A percentile compares a stretch with the other conserved stretches of the same genome.
Conservation (phyloP, 2,113 vertebrate genomes). For the Machaerirhynchus nigripectus region DNA sequence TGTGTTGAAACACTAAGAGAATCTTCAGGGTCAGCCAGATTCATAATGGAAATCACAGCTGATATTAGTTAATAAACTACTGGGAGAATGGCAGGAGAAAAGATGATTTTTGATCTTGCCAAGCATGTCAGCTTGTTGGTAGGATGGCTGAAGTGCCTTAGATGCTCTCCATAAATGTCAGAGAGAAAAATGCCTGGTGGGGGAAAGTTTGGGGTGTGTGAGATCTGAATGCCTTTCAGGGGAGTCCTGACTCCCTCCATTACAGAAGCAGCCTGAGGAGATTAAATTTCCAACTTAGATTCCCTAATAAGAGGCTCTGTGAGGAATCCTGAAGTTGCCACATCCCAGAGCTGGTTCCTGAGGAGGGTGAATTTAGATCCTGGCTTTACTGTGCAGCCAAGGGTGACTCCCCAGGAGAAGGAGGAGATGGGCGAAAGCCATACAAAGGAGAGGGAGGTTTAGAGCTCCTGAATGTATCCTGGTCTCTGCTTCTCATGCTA, state of each 20-base stretch:
- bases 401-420: not conserved
- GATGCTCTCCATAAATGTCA: not conserved
- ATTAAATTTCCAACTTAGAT: not conserved
- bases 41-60: not conserved
- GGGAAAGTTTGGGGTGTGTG: not conserved
- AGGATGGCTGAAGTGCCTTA: not conserved
- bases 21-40: not conserved
- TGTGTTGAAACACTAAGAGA: not conserved
- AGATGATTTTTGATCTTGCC: not conserved
- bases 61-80: not conserved
- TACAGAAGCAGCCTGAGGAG: not conserved
- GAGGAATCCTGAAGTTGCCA: not conserved
- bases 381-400: rapidly evolving
- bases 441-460: not conserved
- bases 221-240: not conserved
- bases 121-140: not conserved
- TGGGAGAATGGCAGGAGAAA: not conserved
- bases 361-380: not conserved
- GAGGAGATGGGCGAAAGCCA: not conserved
- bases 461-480: not conserved
- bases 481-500: constrained; percentile 31
- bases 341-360: not conserved
- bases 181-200: not conserved
- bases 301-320: not conserved
- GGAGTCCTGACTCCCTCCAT: not conserved